phyloP scores from a whole-genome alignment of 2,888 invertebrate species.

The Hypolimnas misippus region DNA sequence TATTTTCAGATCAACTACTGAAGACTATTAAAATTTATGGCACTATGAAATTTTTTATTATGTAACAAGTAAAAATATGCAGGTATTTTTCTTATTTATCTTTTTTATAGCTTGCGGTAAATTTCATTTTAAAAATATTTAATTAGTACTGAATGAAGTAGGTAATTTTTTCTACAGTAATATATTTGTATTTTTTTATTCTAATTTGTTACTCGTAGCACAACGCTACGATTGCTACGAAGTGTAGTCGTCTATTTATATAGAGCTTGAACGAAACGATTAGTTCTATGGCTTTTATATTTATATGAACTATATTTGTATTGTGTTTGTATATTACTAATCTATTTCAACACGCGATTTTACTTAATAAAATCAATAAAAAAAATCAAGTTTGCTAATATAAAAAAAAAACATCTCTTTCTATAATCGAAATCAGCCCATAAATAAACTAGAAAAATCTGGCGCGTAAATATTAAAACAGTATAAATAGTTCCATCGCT shows the following conservation, averaged over 20 bases:
- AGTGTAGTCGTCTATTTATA: constrained; percentile 19
- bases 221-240: constrained; percentile 45
- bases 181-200: not conserved
- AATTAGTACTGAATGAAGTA: not conserved
- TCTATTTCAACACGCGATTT: too few species aligned
- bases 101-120: not conserved
- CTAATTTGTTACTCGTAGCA: constrained; percentile 38
- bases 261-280: not conserved
- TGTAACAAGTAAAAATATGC: not conserved
- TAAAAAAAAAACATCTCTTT: not conserved
- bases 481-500: constrained; percentile 57
- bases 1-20: constrained; percentile 8
- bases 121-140: not conserved
- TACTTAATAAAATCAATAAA: too few species aligned
- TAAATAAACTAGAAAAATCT: constrained; percentile 22
- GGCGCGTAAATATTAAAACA: constrained; percentile 45
- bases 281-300: not conserved
- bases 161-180: not conserved
- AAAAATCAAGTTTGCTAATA: not conserved
- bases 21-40: constrained; percentile 1
- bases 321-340: too few species aligned
- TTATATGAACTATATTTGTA: not conserved
- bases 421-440: not conserved
- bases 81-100: not conserved
- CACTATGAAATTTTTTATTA: constrained; percentile 13